Evolutionary conservation across 2,797 vertebrate species (phyloP).

Genomic region (Cuculus canorus): DNA sequence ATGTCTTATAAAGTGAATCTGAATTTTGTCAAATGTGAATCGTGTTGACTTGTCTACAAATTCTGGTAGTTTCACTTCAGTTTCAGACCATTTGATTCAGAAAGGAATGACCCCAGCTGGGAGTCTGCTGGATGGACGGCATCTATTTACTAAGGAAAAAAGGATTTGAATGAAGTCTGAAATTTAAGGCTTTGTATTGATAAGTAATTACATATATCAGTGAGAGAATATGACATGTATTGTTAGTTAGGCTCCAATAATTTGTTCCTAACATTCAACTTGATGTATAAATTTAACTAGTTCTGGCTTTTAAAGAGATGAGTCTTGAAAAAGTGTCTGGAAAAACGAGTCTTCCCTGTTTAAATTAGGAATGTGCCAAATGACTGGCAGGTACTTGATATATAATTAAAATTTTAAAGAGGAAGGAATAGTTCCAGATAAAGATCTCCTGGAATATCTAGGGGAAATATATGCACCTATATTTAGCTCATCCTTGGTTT

Average conservation of each 20-base stretch:
- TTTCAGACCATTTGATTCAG: neutral
- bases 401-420: conserved; percentile 73
- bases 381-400: conserved; percentile 68
- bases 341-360: conserved; percentile 76
- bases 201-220: neutral
- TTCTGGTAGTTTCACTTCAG: neutral
- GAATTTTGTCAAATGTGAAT: neutral
- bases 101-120: neutral
- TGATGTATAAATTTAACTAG: conserved; percentile 65
- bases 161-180: neutral
- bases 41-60: neutral
- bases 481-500: conserved; percentile 64
- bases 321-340: conserved; percentile 66
- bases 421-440: conserved; percentile 67
- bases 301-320: conserved; percentile 69
- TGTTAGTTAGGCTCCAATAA: neutral
- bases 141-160: neutral
- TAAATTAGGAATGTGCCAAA: conserved; percentile 69
- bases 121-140: neutral
- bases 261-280: conserved; percentile 12
- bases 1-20: neutral
- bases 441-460: conserved; percentile 63
- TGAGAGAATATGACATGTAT: neutral
- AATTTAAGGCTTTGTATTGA: neutral
- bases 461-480: conserved; percentile 63